Evolutionary conservation across 2,113 vertebrate species (phyloP), one percentile per base, ranked within the genome.

Genomic region (Anolis sagrei): DNA sequence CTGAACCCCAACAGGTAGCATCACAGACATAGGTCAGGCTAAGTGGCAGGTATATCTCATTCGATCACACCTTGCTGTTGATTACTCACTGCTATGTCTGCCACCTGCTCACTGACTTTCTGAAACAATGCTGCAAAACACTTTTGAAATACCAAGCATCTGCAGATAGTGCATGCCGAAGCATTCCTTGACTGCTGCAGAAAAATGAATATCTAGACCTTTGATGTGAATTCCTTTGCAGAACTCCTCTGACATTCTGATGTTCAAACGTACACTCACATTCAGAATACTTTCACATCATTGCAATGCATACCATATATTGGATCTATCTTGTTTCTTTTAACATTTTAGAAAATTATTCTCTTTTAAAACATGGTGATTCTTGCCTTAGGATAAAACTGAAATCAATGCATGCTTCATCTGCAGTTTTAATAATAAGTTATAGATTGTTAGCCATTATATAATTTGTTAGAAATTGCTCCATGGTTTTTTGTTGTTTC

Each of bases 381-480:
- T 85, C 92, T 93, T 87, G 48, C 73, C 87, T 77, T 88, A 78
- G 76, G 88, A 85, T 91, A 91, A 86, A 89, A 91, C 92, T 92
- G 90, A 86, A 92, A 89, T 89, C 84, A 90, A 88, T 88, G 89
- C 84, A 81, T 84, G 76, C 61, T 64, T 81, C 87, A 86, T 88
- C 66, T 88, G 14, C 88, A 58, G 54, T 81, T 90, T 36, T 90
- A 87, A 89, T 85, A 90, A 87, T 74, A 77, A 68, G 87, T 89
- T 90, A 89, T 90, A 85, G 93, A 94, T 93, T 91, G 89, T 92
- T 93, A 21, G 27, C 44, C 83, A 78, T 88, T 86, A 92, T 88
- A 90, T 92, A 92, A 92, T 94, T 92, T 92, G 92, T 92, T 91
- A 89, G 77, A 81, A 77, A 82, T 85, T 83, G 91, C 79, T 91